Evolutionary conservation across 2,888 invertebrate genomes (phyloP).

Genomic region (Pediacus dermestoides): DNA sequence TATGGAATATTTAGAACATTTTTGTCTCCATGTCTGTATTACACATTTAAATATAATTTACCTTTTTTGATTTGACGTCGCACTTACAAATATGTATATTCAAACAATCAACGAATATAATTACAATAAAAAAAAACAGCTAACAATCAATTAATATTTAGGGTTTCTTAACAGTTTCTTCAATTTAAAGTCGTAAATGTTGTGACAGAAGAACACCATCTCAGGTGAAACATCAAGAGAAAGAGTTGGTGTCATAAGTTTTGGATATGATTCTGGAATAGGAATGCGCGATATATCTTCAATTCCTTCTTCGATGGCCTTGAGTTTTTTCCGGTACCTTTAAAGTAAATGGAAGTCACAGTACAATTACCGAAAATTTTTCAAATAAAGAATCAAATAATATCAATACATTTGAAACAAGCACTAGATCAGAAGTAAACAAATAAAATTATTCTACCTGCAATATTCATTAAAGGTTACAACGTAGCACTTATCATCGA

Average conservation of each 20-base stretch:
- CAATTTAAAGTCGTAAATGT: constrained; percentile 91
- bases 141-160: constrained; percentile 45
- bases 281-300: constrained; percentile 74
- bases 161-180: constrained; percentile 63
- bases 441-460: too few species aligned
- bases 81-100: too few species aligned
- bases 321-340: constrained; percentile 82
- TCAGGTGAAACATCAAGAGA: constrained; percentile 67
- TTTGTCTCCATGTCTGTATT: too few species aligned
- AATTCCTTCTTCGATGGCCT: constrained; percentile 74
- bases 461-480: constrained; percentile 95
- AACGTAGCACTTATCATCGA: constrained; percentile 96
- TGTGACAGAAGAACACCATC: constrained; percentile 90
- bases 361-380: constrained; percentile 12
- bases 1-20: too few species aligned
- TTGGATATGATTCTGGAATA: constrained; percentile 59
- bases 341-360: constrained; percentile 31
- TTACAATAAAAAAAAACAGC: constrained; percentile 17
- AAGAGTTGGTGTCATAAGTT: too few species aligned
- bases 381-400: constrained; percentile 4
- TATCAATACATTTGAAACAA: neutral
- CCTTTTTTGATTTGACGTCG: too few species aligned
- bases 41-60: too few species aligned
- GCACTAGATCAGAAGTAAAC: neutral
- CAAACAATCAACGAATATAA: too few species aligned